Conservation (phyloP, 92 coral and sea anemone genomes). For the Epizoanthus illoricatus region DNA sequence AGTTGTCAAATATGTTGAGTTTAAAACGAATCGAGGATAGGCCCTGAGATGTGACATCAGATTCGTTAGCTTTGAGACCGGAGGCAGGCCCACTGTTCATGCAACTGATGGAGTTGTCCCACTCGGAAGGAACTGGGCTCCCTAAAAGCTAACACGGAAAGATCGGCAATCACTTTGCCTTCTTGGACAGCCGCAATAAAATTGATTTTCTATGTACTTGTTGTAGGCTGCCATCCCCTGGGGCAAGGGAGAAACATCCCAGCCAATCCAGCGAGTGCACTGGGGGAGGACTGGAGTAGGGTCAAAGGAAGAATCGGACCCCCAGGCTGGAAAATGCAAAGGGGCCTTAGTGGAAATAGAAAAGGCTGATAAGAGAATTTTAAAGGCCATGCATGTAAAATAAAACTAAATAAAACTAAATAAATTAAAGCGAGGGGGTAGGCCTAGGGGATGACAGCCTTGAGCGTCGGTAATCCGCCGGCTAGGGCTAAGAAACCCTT, state of each 20-base stretch:
- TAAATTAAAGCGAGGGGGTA: too few relatives aligned
- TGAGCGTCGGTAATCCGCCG: slow-evolving; percentile 1
- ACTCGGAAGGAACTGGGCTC: slow-evolving; percentile 44
- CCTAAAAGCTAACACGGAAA: slow-evolving; percentile 42
- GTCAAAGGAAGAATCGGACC: background rate
- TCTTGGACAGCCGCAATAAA: background rate
- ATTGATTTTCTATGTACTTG: background rate
- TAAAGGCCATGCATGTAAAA: background rate
- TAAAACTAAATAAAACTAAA: background rate
- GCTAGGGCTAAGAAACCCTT: background rate
- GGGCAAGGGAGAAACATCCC: background rate
- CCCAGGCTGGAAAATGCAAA: background rate
- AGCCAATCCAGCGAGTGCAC: background rate
- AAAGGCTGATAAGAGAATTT: background rate
- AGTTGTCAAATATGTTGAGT: background rate
- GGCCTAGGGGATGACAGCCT: slow-evolving; percentile 16
- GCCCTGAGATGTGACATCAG: background rate
- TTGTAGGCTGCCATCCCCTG: slow-evolving; percentile 23
- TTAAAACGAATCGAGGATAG: background rate
- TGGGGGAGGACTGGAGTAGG: background rate
- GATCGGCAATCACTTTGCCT: slow-evolving; percentile 36
- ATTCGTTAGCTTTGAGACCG: background rate
- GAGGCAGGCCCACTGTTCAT: slow-evolving; percentile 36
- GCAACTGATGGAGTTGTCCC: slow-evolving; percentile 42
- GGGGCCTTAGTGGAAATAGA: background rate